Base-by-base conservation (phyloP, 2,888 invertebrate genomes). In the Amphiduros pacificus region DNA sequence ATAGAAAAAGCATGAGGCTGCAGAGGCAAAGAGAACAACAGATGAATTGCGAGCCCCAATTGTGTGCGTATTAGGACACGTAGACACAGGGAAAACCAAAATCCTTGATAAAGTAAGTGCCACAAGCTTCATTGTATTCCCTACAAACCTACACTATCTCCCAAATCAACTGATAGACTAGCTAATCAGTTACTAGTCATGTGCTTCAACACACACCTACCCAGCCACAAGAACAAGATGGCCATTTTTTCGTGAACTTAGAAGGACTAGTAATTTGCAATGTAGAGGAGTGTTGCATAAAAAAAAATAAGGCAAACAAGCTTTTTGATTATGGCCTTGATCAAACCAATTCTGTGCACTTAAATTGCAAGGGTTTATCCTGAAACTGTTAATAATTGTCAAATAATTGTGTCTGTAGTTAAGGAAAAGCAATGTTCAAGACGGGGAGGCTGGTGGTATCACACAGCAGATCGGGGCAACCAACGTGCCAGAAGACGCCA, bases 381-480 rank as follows among this genome's bases (percentile, higher is more conserved):
- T 36, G 36, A 36, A 36, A 14, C 9, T 17, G 9, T 36, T 17
- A 17, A 17, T 36, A 36, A 14, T 14, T 36, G 36, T 36, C 9
- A 36, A 36, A 9, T 36, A 36, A 36, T 36, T 36, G 17, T 36
- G n/a, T 4, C 71, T 72, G 24, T 70, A 85, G 84, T 79, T 86
- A 62, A 77, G 86, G 17, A 76, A 83, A 24, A 86, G 85, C 1
- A 81, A 86, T 69, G 86, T 86, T 0, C 83, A 83, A 69, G 84
- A 84, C 61, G 83, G 82, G 0, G 99, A 99, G 85, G 99, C 99
- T 1, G 99, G 99, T 50, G 99, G 99, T 68, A 99, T 99, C 67
- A 99, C 99, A 0, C 99, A 99, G 81, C 99, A 99, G 85, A 99
- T 99, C 72, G 99, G 99, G 66, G 99, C 99, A 22, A 99, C 99